A percentile compares a stretch with the other conserved stretches of the same genome.
Conservation (phyloP, 2,113 vertebrate species). For the Dryoscopus gambensis region DNA sequence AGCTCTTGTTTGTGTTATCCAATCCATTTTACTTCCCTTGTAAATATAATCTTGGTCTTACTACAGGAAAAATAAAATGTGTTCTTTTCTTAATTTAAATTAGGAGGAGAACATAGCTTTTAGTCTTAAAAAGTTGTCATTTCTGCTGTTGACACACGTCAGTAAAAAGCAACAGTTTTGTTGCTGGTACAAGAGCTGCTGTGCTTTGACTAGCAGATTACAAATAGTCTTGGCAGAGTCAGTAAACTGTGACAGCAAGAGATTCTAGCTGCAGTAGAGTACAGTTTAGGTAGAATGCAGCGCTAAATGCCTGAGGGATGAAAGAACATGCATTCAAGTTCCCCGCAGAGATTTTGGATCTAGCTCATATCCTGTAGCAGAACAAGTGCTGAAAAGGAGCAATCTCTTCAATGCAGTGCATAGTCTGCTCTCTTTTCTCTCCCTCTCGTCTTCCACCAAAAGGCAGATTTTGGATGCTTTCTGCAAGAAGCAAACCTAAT, state of each 20-base stretch:
- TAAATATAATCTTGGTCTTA: neutral
- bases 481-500: neutral
- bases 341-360: neutral
- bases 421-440: neutral
- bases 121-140: neutral
- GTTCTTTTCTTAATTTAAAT: neutral
- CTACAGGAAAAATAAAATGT: neutral
- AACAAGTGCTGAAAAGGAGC: neutral
- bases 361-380: neutral
- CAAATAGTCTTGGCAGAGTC: conserved; percentile 18
- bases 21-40: neutral
- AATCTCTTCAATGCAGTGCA: neutral
- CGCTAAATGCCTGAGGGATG: neutral
- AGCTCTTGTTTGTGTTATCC: neutral
- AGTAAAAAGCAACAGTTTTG: neutral
- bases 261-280: neutral
- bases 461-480: neutral
- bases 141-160: neutral
- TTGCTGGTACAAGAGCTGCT: neutral
- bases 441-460: neutral
- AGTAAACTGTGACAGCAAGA: conserved; percentile 11
- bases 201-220: conserved; percentile 20
- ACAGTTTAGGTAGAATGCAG: neutral
- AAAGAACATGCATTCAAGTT: neutral
- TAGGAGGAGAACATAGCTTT: neutral